A percentile compares a stretch with the other conserved stretches of the same genome.
These are phyloP conservation scores for Silurus aristotelis DNA, from an alignment of 2,797 vertebrate species.

Conservation along the genomic window DNA sequence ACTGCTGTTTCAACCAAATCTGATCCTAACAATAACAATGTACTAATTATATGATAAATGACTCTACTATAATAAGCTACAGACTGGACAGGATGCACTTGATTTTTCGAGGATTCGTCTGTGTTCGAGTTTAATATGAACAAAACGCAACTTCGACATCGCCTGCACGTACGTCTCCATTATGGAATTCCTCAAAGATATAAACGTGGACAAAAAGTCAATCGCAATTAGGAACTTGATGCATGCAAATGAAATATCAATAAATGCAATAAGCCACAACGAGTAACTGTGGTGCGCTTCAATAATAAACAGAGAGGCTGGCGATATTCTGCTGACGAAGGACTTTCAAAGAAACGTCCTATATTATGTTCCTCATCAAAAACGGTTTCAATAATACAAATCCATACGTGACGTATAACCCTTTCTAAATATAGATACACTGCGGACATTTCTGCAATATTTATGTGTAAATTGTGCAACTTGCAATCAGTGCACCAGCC, in stretches of 20 bases:
- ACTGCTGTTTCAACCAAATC: not conserved
- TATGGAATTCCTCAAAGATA: constrained; percentile 24
- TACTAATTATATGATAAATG: not conserved
- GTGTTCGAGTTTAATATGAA: constrained; percentile 20
- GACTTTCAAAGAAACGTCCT: constrained; percentile 25
- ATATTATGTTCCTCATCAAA: constrained; percentile 1
- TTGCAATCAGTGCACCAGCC: constrained; percentile 3
- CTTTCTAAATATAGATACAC: not conserved
- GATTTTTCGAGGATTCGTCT: not conserved
- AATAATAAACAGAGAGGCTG: constrained; percentile 17
- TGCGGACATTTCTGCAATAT: not conserved
- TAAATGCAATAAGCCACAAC: constrained; percentile 31
- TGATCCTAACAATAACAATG: not conserved
- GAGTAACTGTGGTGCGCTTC: constrained; percentile 24
- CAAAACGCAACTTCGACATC: not conserved
- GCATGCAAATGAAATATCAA: constrained; percentile 43
- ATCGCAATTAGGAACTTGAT: constrained; percentile 41
- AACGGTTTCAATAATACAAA: constrained; percentile 6
- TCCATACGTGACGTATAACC: constrained; percentile 9
- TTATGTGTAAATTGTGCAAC: not conserved
- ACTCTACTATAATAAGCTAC: not conserved
- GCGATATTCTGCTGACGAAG: constrained; percentile 24
- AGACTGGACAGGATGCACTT: not conserved
- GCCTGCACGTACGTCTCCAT: constrained; percentile 25
- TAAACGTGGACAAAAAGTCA: constrained; percentile 37